These are phyloP conservation scores for Euplagia quadripunctaria DNA, from an alignment of 2,888 invertebrate species.

Conservation along the genomic window DNA sequence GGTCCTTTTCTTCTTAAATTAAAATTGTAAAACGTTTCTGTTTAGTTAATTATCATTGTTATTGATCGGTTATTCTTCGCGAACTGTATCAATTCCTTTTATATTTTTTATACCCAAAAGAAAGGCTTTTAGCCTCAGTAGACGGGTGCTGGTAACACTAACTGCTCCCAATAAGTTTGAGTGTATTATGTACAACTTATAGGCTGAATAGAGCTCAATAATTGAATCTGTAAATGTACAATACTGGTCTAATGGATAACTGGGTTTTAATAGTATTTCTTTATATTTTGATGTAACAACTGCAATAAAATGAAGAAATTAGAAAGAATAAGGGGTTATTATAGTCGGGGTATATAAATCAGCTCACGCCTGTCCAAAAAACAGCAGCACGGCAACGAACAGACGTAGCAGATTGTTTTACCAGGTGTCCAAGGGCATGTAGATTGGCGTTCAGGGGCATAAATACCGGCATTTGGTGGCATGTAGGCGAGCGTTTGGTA, in stretches of 20 bases:
- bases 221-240: conserved; percentile 14
- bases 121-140: conserved; percentile 9
- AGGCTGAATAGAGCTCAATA: conserved; percentile 1
- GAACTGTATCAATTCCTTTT: conserved; percentile 1
- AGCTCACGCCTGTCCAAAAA: no score
- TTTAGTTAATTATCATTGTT: background rate
- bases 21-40: background rate
- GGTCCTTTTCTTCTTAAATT: background rate
- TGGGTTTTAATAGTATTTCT: conserved; percentile 16
- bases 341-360: no score
- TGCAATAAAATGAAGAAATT: conserved; percentile 16
- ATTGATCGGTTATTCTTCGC: background rate
- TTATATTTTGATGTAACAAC: conserved; percentile 19
- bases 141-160: conserved; percentile 4
- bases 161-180: conserved; percentile 2
- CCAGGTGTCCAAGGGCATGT: no score
- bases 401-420: no score
- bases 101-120: conserved; percentile 13
- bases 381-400: no score
- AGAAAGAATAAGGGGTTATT: no score
- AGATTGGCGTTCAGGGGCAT: no score
- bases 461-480: no score
- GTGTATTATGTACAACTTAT: conserved; percentile 11
- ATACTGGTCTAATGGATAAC: conserved; percentile 12
- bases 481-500: no score